These are phyloP conservation scores for Camponotus floridanus DNA, from an alignment of 1,140 invertebrate genomes.

Conservation along the genomic window DNA sequence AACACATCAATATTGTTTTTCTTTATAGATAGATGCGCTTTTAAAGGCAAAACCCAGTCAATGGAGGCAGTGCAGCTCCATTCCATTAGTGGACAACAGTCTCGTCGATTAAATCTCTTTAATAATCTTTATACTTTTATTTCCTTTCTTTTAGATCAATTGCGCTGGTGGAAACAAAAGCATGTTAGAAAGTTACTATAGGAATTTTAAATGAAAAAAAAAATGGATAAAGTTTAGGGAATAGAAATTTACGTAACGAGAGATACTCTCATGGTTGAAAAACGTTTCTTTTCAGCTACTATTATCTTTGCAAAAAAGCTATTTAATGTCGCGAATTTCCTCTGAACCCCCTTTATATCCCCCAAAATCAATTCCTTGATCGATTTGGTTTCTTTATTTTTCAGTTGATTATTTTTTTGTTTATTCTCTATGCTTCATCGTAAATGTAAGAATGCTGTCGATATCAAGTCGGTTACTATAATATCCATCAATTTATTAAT, in stretches of 20 bases:
- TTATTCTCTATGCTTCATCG: constrained; percentile 68
- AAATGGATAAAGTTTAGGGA: not conserved
- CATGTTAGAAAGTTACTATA: constrained; percentile 1
- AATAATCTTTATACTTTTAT: constrained; percentile 12
- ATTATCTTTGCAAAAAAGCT: constrained; percentile 17
- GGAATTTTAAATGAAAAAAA: constrained; percentile 12
- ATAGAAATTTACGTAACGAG: not conserved
- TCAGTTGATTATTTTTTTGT: constrained; percentile 67
- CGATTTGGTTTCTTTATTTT: constrained; percentile 68
- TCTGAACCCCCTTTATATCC: not conserved
- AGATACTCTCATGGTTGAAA: not conserved
- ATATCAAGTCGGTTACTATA: not conserved
- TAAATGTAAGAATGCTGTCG: constrained; percentile 66
- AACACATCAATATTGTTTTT: constrained; percentile 11
- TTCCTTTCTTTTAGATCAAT: constrained; percentile 52
- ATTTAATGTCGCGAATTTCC: constrained; percentile 40
- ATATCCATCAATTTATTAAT: constrained; percentile 3
- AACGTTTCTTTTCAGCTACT: constrained; percentile 17
- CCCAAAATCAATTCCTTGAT: constrained; percentile 33
- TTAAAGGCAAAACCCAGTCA: constrained; percentile 3
- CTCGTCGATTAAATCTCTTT: constrained; percentile 34
- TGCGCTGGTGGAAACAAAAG: constrained; percentile 24
- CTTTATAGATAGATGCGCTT: constrained; percentile 34
- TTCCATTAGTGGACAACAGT: not conserved
- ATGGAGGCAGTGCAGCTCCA: not conserved